Base-by-base conservation (phyloP, 2,888 invertebrate genomes). In the Priocnemis perturbator region DNA sequence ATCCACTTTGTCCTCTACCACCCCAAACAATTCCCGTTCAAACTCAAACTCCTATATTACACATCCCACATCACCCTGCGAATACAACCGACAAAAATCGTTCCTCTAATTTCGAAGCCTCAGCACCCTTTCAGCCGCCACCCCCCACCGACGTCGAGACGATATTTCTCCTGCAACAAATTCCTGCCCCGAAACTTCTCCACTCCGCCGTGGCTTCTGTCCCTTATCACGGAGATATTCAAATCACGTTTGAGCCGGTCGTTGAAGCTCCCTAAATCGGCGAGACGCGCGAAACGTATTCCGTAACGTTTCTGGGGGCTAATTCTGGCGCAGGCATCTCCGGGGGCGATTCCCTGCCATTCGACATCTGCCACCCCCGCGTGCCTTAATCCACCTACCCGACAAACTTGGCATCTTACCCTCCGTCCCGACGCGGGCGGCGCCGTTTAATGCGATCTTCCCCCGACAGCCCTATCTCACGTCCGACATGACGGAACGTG, bases 191-290 rank as follows among this genome's bases (percentile, higher is more conserved):
- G 47, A 2, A n/a, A 52, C 5, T 52, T 19, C 19, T 17, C 3
- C 52, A 9, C 47, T 52, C 20, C 52, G n/a, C 47, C 3, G 47
- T 9, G 47, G 26, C 5, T 26, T 5, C 26, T 26, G 26, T 26
- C 26, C 26, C 37, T 37, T 37, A 37, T 37, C 37, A 15, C 14
- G 23, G 50, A 70, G 64, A 65, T 79, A 81, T 81, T 82, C 81
- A 76, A 78, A 77, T 77, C 81, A 77, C 79, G 82, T 81, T 74
- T 66, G 63, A 71, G 71, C 60, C 77, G 74, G 69, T 77, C 64
- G 70, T 21, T 21, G 55, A 65, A n/a, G 64, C 69, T 55, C 64
- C 71, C 68, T 61, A 74, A 77, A 77, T 82, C 73, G 70, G 61
- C 69, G 66, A 69, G 81, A 76, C 50, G 66, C 57, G 61, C 55